Conservation (phyloP, 2,888 invertebrate species). For the Drosophila koepferae region DNA sequence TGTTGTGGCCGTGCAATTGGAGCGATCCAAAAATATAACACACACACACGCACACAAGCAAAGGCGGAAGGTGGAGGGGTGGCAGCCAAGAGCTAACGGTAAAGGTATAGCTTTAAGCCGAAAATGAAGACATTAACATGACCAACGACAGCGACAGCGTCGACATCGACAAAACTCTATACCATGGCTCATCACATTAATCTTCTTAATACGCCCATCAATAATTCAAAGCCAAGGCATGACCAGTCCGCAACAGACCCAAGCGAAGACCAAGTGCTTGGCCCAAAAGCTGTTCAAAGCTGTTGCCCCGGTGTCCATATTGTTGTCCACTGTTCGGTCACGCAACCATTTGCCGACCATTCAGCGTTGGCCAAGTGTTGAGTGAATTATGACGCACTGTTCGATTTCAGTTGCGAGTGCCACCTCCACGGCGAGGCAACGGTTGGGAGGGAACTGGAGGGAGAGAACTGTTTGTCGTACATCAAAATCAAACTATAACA, state of each 20-base stretch:
- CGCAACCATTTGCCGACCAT: constrained; percentile 60
- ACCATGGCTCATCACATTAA: constrained; percentile 76
- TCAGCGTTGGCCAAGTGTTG: constrained; percentile 64
- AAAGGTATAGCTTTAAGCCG: constrained; percentile 75
- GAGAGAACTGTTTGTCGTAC: constrained; percentile 71
- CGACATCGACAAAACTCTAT: constrained; percentile 66
- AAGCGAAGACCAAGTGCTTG: constrained; percentile 32
- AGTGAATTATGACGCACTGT: constrained; percentile 76
- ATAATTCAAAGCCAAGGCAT: constrained; percentile 80
- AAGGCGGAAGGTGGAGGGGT: constrained; percentile 7
- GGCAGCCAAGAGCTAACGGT: constrained; percentile 50
- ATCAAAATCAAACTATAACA: constrained; percentile 76
- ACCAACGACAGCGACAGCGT: constrained; percentile 57
- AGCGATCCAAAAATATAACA: constrained; percentile 44
- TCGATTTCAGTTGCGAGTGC: constrained; percentile 59
- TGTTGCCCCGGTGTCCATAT: constrained; percentile 33
- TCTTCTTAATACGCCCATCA: constrained; percentile 80
- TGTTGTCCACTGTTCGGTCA: constrained; percentile 43
- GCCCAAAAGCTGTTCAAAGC: constrained; percentile 37
- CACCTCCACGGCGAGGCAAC: constrained; percentile 49
- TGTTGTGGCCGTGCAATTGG: constrained; percentile 54
- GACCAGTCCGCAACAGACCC: constrained; percentile 55
- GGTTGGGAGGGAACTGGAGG: background rate
- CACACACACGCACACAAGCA: constrained; percentile 17
- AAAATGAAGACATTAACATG: constrained; percentile 81